Evolutionary conservation across 2,113 vertebrate genomes (phyloP), one percentile per base, ranked within the genome.

Genomic region (Rhineura floridana): DNA sequence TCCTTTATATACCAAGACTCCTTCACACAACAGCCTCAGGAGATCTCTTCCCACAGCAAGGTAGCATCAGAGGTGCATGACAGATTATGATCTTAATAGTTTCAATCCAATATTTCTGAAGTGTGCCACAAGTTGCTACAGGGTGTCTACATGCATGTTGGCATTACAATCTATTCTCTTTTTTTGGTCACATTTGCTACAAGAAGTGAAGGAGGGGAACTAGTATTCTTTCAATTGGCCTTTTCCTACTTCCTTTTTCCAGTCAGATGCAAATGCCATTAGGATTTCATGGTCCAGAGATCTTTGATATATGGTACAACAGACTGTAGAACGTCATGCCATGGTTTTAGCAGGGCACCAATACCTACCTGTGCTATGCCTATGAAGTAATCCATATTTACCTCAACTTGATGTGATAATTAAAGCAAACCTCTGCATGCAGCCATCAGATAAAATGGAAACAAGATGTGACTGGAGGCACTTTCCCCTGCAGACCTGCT

Each of bases 131-230:
- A 3, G 9, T 11, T 84, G 89, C 76, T 70, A 90, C 28, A 90
- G 70, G 55, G 76, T 87, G 76, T 90, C 69, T 87, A 63, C 55
- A 94, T 75, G 17, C 8, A 25, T 91, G 36, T 50, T 88, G 85
- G 30, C 42, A 89, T 19, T 11, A 59, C 55, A 59, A 59, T 59
- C 55, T 84, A 44, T 30, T 30, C 15, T 65, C 15, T 65, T 78
- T 10, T 86, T 13, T 78, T 88, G 86, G 28, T 75, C 7, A 69
- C 19, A 11, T 5, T 5, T n/a, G 89, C 52, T 42, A 63, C 33
- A 11, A 50, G 15, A 44, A 25, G 13, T 21, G 11, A 3, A n/a
- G 33, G 23, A 30, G 5, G 10, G 62, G 33, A 21, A 1, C 46
- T 42, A 30, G 12, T 39, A 15, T 36, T 65, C 33, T 39, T 87